phyloP scores from a whole-genome alignment of 1,140 invertebrate genomes.

The Helicoverpa zea region DNA sequence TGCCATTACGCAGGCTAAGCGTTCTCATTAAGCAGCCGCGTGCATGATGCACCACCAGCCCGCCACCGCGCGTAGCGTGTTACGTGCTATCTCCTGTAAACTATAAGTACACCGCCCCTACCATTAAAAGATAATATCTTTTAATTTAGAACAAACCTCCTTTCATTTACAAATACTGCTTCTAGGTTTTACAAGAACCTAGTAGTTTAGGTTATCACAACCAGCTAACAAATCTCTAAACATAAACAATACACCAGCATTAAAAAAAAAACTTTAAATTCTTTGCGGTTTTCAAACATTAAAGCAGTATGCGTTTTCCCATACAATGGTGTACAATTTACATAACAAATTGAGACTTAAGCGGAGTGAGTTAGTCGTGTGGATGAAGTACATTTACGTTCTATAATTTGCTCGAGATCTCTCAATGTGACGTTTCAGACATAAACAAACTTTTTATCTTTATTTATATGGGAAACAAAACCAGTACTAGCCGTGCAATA shows the following conservation, averaged over 20 bases:
- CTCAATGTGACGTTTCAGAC: not conserved
- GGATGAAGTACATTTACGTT: not conserved
- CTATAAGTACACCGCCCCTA: constrained; percentile 26
- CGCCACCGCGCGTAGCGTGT: not conserved
- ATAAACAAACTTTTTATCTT: not conserved
- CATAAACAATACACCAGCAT: not conserved
- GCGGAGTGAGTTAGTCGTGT: not conserved
- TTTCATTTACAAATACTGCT: not conserved
- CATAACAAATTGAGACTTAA: not conserved
- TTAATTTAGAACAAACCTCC: constrained; percentile 49
- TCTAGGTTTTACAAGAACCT: not conserved
- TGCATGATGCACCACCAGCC: constrained; percentile 45
- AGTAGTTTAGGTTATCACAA: not conserved
- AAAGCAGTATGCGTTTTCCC: not conserved
- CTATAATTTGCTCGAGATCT: constrained; percentile 10
- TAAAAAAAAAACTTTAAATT: not conserved
- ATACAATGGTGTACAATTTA: constrained; percentile 12
- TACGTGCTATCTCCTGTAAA: constrained; percentile 17
- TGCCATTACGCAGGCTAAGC: constrained; percentile 70
- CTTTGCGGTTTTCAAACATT: too few species aligned
- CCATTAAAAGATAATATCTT: constrained; percentile 60
- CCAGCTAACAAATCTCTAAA: not conserved
- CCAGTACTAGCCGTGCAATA: not conserved
- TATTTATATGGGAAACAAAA: constrained; percentile 23
- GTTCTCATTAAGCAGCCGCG: constrained; percentile 67